Conservation (phyloP, 2,113 vertebrate genomes). For the Glareola pratincola region DNA sequence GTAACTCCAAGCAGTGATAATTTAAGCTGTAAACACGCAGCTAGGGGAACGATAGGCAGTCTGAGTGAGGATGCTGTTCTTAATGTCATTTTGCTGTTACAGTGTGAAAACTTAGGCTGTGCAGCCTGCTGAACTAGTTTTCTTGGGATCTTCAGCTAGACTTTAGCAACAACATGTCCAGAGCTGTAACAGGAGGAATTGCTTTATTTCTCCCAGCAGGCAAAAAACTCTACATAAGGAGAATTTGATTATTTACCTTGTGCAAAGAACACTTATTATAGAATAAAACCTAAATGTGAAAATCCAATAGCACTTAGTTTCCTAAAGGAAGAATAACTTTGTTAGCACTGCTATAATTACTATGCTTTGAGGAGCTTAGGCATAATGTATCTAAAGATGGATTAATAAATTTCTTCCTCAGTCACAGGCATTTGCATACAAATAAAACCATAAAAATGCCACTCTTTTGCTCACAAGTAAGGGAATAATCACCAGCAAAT, state of each 20-base stretch:
- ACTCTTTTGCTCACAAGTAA: conserved; percentile 8
- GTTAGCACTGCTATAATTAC: conserved; percentile 29
- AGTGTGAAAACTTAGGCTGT: background rate
- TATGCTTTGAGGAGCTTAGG: conserved; percentile 40
- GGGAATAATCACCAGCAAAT: background rate
- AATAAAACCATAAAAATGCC: background rate
- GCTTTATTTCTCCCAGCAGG: conserved; percentile 11
- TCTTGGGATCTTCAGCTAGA: background rate
- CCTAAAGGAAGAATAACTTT: conserved; percentile 40
- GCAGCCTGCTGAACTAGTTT: background rate
- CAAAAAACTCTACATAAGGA: conserved; percentile 3
- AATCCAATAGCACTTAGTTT: conserved; percentile 53
- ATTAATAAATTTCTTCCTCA: conserved; percentile 46
- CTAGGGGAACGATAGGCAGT: background rate
- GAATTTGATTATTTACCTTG: conserved; percentile 40
- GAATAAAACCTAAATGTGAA: conserved; percentile 58
- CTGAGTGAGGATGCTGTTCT: background rate
- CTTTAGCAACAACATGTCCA: conserved; percentile 3
- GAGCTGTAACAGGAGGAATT: conserved; percentile 5
- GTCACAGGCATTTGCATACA: background rate
- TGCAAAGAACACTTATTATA: conserved; percentile 20
- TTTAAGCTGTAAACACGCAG: background rate
- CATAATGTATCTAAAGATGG: conserved; percentile 49
- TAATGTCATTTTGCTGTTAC: background rate
- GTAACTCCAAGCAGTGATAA: background rate